Percentiles rank a stretch among this genome's conserved stretches.
These are phyloP conservation scores for Stenotaenia linearis DNA, from an alignment of 2,888 invertebrate species.

Conservation along the genomic window DNA sequence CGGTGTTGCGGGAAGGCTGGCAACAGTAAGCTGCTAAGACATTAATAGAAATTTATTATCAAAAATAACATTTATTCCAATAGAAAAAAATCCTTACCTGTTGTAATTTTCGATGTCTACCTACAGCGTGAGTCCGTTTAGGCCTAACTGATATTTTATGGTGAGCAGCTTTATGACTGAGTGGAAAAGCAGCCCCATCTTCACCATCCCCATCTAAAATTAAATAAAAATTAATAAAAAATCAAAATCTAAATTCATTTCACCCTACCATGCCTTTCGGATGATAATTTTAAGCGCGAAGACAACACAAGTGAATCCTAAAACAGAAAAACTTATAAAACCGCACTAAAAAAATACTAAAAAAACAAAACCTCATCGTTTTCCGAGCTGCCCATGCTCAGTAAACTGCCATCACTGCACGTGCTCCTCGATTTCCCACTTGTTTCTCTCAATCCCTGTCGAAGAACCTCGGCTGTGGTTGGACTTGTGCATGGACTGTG, in stretches of 20 bases:
- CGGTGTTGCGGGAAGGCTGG: conserved; percentile 29
- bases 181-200: conserved; percentile 52
- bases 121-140: conserved; percentile 67
- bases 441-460: conserved; percentile 42
- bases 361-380: conserved; percentile 57
- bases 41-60: not conserved
- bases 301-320: conserved; percentile 32
- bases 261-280: conserved; percentile 35
- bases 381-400: conserved; percentile 74
- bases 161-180: conserved; percentile 72
- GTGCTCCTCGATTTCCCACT: conserved; percentile 42
- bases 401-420: conserved; percentile 65
- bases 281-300: conserved; percentile 30
- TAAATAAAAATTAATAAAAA: not conserved
- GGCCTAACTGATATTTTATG: conserved; percentile 75
- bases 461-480: conserved; percentile 51
- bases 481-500: conserved; percentile 59
- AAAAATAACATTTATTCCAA: no score
- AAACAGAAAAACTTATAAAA: conserved; percentile 11
- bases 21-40: conserved; percentile 28
- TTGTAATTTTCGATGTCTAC: conserved; percentile 54
- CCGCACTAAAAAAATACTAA: not conserved
- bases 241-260: not conserved
- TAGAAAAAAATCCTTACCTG: conserved; percentile 38
- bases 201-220: conserved; percentile 37